phyloP scores from a whole-genome alignment of 2,888 invertebrate species.

The Drosophila mulleri region DNA sequence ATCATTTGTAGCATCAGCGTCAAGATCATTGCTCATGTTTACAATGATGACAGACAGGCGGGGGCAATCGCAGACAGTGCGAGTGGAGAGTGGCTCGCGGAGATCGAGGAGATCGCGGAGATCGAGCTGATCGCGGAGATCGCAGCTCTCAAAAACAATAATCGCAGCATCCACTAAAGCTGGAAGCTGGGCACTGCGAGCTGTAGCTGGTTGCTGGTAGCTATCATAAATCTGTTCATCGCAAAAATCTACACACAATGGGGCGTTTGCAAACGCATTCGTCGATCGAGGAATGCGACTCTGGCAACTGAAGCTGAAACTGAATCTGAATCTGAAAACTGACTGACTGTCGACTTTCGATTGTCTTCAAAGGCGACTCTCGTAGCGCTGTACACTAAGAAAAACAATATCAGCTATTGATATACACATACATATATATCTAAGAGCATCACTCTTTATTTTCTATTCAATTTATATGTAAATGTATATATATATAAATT shows the following conservation, averaged over 20 bases:
- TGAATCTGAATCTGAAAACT: slow-evolving; percentile 50
- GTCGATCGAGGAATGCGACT: slow-evolving; percentile 60
- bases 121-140: slow-evolving; percentile 28
- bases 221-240: slow-evolving; percentile 80
- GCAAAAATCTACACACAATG: slow-evolving; percentile 83
- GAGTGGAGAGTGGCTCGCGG: background rate
- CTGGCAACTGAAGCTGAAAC: slow-evolving; percentile 40
- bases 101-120: background rate
- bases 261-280: slow-evolving; percentile 79
- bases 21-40: slow-evolving; percentile 85
- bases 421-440: background rate
- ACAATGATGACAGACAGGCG: slow-evolving; percentile 81
- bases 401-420: background rate
- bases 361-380: slow-evolving; percentile 41
- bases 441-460: too few species aligned
- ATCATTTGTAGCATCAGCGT: slow-evolving; percentile 85
- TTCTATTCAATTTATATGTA: background rate
- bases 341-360: slow-evolving; percentile 55
- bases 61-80: slow-evolving; percentile 44
- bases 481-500: too few species aligned
- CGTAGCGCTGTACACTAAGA: slow-evolving; percentile 33
- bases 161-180: slow-evolving; percentile 20
- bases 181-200: background rate
- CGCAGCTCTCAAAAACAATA: slow-evolving; percentile 11
- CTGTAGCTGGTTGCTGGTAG: slow-evolving; percentile 51